Evolutionary conservation across 2,113 vertebrate species (phyloP), one percentile per base, ranked within the genome.

Genomic region (Panthera leo): DNA sequence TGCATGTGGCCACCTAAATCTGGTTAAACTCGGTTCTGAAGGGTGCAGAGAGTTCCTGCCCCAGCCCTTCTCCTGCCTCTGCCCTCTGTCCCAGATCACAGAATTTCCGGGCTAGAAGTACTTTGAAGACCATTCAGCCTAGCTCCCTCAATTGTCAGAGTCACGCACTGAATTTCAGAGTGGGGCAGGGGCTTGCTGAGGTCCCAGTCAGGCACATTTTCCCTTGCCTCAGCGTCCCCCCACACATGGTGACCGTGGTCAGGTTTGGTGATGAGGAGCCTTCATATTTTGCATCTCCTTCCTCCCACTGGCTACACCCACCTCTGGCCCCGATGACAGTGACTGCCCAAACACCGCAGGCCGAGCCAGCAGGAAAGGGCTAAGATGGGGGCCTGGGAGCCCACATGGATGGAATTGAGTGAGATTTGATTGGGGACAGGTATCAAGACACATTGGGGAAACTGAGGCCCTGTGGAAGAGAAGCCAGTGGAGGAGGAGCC

Each of bases 391-490:
- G 36, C 7, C n/a, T 63, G 15, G 39, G 61, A 83, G 21, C 15
- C 51, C 82, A 48, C 7, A 0, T 48, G 75, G 48, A 79, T 71
- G 58, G 63, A 95, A 34, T 5, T 93, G 85, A 71, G 83, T 53
- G 79, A 88, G 78, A 67, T 83, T 88, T 84, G 73, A 94, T 73
- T 82, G 58, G 63, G 82, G 93, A 36, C n/a, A 65, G 39, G 39
- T 88, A 31, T 94, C 75, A 83, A 42, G 92, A 80, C 53, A 53
- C 16, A 5, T 0, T 76, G 65, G 84, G 96, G 68, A 92, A 96
- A 96, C 87, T 80, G 79, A 96, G 91, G 89, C 71, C 39, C 36
- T 23, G 51, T 80, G 51, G 73, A 83, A 95, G 39, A 90, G 82
- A 92, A 87, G 21, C 39, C 73, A 63, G 65, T 48, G 48, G 51